Percentiles rank a stretch among this genome's conserved stretches.
Conservation (phyloP, 2,797 vertebrate species). For the Hemibagrus guttatus region DNA sequence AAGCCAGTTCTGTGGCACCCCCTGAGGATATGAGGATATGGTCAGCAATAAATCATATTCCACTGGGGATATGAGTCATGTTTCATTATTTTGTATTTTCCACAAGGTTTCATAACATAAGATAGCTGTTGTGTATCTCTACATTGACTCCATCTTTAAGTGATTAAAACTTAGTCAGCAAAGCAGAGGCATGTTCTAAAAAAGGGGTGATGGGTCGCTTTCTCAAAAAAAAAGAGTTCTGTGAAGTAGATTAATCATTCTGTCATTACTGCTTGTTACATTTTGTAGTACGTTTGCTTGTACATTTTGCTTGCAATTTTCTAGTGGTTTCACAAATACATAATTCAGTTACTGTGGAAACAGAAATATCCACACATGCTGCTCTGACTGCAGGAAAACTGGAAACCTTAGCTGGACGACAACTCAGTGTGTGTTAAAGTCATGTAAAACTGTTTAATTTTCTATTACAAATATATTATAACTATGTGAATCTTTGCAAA, state of each 20-base stretch:
- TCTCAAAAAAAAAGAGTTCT: neutral
- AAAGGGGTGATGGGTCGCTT: neutral
- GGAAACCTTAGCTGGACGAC: neutral
- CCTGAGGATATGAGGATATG: neutral
- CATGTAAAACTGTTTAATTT: neutral
- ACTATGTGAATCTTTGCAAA: neutral
- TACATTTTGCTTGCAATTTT: too few species aligned
- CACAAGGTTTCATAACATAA: neutral
- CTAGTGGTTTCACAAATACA: neutral
- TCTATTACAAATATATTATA: too few species aligned
- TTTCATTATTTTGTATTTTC: neutral
- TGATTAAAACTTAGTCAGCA: neutral
- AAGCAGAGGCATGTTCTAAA: neutral
- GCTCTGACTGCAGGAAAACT: neutral
- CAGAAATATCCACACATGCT: neutral
- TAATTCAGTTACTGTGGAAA: neutral
- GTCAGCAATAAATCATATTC: neutral
- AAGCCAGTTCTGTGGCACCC: neutral
- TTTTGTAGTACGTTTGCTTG: neutral
- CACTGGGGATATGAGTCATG: neutral
- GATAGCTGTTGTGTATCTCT: neutral
- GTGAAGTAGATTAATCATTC: neutral
- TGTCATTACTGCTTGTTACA: neutral
- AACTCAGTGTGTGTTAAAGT: neutral
- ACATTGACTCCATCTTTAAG: slow-evolving; percentile 25